Evolutionary conservation across 2,888 invertebrate species (phyloP).

Genomic region (Busseola fusca): DNA sequence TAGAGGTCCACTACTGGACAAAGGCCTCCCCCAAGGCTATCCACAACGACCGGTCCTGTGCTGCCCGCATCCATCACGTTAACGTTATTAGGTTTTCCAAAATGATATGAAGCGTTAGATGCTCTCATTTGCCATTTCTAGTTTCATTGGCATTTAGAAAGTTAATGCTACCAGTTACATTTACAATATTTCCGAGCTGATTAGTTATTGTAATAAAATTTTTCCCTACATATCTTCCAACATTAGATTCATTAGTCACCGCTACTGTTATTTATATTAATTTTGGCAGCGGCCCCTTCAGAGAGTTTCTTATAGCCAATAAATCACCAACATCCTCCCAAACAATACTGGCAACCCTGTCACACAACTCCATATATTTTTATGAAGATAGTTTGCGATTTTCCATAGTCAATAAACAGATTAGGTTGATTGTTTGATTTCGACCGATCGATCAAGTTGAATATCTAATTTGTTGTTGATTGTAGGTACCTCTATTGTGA

Average conservation of each 20-base stretch:
- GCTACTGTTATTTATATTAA: slow-evolving; percentile 11
- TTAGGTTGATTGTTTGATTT: slow-evolving; percentile 66
- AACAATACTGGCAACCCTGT: slow-evolving; percentile 60
- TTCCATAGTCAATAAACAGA: slow-evolving; percentile 72
- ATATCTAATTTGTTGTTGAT: slow-evolving; percentile 64
- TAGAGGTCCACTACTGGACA: no score
- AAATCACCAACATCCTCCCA: slow-evolving; percentile 27
- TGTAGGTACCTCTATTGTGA: slow-evolving; percentile 64
- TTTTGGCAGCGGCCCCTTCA: background rate
- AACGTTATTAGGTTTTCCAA: background rate
- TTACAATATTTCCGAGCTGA: background rate
- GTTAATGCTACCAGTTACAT: background rate
- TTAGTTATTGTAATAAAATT: background rate
- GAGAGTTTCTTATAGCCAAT: slow-evolving; percentile 17
- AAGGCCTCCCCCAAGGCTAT: no score
- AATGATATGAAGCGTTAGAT: background rate
- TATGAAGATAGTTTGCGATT: slow-evolving; percentile 73
- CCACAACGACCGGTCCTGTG: no score
- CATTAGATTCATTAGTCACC: background rate
- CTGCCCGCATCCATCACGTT: no score
- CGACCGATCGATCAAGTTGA: slow-evolving; percentile 61
- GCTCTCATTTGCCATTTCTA: background rate
- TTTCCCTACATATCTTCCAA: background rate
- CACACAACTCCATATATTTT: slow-evolving; percentile 58
- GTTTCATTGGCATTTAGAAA: background rate